phyloP scores from a whole-genome alignment of 2,797 vertebrate genomes.

The Danio choprae region DNA sequence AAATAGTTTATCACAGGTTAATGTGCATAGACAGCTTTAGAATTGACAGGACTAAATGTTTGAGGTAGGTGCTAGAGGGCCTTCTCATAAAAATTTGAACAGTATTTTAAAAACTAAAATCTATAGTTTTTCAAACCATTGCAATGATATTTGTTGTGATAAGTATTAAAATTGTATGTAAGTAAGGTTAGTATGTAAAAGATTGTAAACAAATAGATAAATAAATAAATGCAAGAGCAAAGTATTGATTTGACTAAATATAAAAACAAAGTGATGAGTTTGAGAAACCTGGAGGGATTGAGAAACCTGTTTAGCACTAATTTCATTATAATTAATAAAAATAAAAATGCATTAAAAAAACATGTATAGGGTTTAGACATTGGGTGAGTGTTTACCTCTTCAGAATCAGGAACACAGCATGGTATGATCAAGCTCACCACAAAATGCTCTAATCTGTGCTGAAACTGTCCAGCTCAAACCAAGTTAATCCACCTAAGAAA shows the following conservation, averaged over 20 bases:
- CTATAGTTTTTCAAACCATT: neutral
- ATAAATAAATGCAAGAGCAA: too few species aligned
- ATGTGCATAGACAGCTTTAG: neutral
- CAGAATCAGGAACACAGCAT: constrained; percentile 46
- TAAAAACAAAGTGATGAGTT: too few species aligned
- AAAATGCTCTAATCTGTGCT: constrained; percentile 76
- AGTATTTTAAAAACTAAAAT: neutral
- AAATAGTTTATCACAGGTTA: neutral
- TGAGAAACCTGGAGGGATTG: too few species aligned
- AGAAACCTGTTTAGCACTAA: too few species aligned
- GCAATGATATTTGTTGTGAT: neutral
- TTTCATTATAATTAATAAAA: too few species aligned
- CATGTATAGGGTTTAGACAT: neutral
- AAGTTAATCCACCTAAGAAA: constrained; percentile 85
- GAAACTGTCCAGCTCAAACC: constrained; percentile 82
- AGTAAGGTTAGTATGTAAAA: too few species aligned
- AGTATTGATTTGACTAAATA: too few species aligned
- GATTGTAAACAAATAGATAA: too few species aligned
- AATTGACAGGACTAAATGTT: neutral
- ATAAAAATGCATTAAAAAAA: neutral
- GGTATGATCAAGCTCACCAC: constrained; percentile 25
- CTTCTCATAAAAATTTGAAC: neutral
- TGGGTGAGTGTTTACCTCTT: neutral
- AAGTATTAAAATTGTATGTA: neutral
- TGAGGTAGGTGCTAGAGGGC: neutral